Base-by-base conservation (phyloP, 1,140 invertebrate genomes). In the Drosophila mauritiana region DNA sequence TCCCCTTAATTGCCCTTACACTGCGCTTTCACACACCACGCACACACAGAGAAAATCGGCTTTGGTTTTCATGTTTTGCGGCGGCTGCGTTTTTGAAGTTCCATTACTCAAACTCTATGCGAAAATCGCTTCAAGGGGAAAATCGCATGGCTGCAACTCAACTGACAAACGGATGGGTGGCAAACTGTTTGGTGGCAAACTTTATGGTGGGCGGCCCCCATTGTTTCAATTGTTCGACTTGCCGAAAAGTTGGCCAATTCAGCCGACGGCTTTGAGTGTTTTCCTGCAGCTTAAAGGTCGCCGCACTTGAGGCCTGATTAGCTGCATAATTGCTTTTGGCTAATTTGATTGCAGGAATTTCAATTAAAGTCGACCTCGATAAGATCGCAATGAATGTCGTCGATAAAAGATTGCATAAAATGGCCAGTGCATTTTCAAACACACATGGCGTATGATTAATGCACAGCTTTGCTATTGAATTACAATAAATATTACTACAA, bases 1-100 rank as follows among this genome's bases (percentile, higher is more conserved):
- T 43, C 51, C 59, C 68, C 65, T 78, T 89, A 84, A 89, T 84
- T 89, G 77, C 62, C 75, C 59, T 69, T 64, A 69, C 77, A 78
- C 62, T n/a, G 40, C 53, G 13, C 58, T n/a, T 15, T 34, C 57
- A 13, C 36, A 37, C 39, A 40, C 39, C 45, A 70, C 64, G 42
- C 54, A 57, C 36, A 36, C 48, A 42, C 56, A 48, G 36, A 63
- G 76, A 89, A 77, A 88, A 89, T 73, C 76, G 76, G 84, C 84
- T 89, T 89, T 88, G 53, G 80, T 70, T 84, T 80, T 67, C 76
- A 80, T 88, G 83, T 88, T 88, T 78, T 88, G 83, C 46, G 83
- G 83, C 73, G 67, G 46, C 63, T 88, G 83, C 84, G 84, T 89
- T 88, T 78, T 88, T 89, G 83, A 89, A 86, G 80, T 81, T 70